Evolutionary conservation across 2,797 vertebrate species (phyloP).

Genomic region (Sebastes itinus): DNA sequence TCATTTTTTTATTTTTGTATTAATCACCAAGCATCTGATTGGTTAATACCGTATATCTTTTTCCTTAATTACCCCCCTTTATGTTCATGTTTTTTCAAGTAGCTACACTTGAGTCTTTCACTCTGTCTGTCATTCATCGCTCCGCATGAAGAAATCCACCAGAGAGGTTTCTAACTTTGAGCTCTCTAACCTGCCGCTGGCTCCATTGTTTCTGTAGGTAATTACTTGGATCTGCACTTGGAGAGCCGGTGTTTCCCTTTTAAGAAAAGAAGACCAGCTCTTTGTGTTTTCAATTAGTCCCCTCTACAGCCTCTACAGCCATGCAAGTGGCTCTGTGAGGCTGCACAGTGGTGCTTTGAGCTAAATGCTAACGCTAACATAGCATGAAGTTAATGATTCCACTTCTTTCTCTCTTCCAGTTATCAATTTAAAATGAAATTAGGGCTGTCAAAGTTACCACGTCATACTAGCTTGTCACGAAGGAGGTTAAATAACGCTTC

Average conservation of each 20-base stretch:
- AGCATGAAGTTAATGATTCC: not conserved
- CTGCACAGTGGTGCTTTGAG: not conserved
- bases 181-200: not conserved
- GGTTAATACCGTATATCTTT: not conserved
- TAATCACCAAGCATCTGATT: conserved; percentile 23
- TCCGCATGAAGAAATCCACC: conserved; percentile 1
- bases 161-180: not conserved
- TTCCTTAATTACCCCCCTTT: not conserved
- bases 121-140: not conserved
- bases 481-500: not conserved
- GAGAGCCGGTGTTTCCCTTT: conserved; percentile 29
- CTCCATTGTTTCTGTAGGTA: conserved; percentile 35
- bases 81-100: conserved; percentile 12
- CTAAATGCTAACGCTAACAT: not conserved
- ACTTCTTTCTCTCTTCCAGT: not conserved
- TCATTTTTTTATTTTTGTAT: not conserved
- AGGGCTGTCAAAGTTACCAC: too few relatives aligned
- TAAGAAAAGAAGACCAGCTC: conserved; percentile 18
- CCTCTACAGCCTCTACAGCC: not conserved
- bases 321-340: not conserved
- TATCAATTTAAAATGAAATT: too few relatives aligned
- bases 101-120: conserved; percentile 9
- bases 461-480: too few relatives aligned
- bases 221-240: conserved; percentile 40
- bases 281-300: conserved; percentile 51